These are phyloP conservation scores for Hyperoplus lanceolatus DNA, from an alignment of 2,797 vertebrate genomes.

Conservation along the genomic window DNA sequence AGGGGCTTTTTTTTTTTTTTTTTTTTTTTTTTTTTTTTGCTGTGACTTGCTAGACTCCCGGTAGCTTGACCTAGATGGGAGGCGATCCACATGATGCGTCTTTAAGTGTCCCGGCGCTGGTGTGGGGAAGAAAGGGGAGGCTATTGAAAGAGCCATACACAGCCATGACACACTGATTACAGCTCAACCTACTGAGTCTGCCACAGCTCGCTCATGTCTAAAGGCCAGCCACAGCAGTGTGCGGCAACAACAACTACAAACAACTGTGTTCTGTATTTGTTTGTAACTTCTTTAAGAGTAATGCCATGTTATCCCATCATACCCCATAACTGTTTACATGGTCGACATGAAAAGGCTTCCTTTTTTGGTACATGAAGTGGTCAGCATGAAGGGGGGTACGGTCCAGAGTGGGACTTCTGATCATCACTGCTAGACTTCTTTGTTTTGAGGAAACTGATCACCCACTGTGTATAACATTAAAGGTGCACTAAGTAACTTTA, in stretches of 20 bases:
- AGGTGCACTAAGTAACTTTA: background rate
- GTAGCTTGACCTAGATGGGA: constrained; percentile 76
- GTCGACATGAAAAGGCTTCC: constrained; percentile 1
- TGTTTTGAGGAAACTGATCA: background rate
- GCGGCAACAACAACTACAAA: background rate
- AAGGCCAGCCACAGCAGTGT: background rate
- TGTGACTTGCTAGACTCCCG: constrained; percentile 32
- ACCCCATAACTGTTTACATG: constrained; percentile 13
- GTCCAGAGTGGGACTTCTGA: background rate
- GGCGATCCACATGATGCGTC: constrained; percentile 73
- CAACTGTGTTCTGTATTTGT: constrained; percentile 3
- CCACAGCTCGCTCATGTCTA: constrained; percentile 33
- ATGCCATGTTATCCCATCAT: background rate
- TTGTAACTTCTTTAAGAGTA: constrained; percentile 10
- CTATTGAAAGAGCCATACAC: constrained; percentile 50
- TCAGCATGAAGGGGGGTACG: background rate
- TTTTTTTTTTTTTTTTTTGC: constrained; percentile 47
- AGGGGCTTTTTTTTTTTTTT: constrained; percentile 36
- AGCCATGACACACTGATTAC: constrained; percentile 37
- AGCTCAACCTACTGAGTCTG: constrained; percentile 36
- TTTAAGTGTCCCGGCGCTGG: constrained; percentile 68
- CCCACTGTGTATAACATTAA: background rate
- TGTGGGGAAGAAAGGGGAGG: constrained; percentile 45
- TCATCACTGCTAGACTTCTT: background rate
- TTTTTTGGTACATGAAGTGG: background rate